phyloP scores from a whole-genome alignment of 2,113 vertebrate genomes.

The Crotophaga sulcirostris region DNA sequence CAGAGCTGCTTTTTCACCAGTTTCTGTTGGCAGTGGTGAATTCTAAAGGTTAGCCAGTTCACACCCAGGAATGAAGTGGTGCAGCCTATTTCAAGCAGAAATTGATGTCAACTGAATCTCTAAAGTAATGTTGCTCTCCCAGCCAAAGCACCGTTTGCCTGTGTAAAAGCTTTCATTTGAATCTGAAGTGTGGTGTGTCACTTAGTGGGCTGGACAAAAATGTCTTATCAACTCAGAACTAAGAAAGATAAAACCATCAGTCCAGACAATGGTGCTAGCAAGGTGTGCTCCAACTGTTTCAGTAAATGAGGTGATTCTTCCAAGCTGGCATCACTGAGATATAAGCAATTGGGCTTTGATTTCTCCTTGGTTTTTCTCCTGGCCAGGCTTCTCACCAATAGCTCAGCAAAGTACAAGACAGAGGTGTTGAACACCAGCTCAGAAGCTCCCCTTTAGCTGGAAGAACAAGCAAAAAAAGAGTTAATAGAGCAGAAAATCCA shows the following conservation, averaged over 20 bases:
- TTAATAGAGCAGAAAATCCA: not conserved
- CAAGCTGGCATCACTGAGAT: not conserved
- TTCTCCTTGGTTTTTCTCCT: not conserved
- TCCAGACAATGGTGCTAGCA: not conserved
- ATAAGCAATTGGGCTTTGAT: not conserved
- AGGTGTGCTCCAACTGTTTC: not conserved
- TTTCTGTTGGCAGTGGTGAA: not conserved
- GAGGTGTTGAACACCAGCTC: not conserved
- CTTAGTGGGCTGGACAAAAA: not conserved
- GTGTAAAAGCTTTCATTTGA: not conserved
- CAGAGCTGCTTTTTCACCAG: not conserved
- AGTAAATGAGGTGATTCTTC: not conserved
- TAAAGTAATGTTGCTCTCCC: not conserved
- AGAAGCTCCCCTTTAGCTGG: not conserved
- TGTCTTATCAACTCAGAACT: not conserved
- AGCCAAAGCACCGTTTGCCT: not conserved
- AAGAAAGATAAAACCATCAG: not conserved
- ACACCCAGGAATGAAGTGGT: not conserved
- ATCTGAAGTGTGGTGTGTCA: not conserved
- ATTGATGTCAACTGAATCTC: too few relatives aligned
- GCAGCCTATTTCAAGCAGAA: not conserved
- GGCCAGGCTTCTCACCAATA: not conserved
- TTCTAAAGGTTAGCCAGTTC: not conserved
- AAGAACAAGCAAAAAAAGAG: not conserved
- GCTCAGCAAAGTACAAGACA: not conserved